Conservation (phyloP, 1,140 invertebrate species). For the Bombyx mandarina region DNA sequence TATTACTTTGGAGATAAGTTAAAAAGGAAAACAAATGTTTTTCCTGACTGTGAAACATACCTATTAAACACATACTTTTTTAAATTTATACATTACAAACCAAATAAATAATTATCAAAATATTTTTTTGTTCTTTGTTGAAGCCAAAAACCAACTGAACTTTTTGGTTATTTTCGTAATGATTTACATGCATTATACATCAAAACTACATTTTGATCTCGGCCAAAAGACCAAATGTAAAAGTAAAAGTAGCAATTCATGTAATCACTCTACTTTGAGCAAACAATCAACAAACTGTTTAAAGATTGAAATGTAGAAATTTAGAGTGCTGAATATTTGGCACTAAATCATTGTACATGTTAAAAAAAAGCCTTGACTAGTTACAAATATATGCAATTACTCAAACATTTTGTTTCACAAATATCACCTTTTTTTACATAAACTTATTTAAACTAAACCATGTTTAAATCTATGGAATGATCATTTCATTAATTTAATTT, state of each 20-base stretch:
- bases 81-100: no score
- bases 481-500: slow-evolving; percentile 13
- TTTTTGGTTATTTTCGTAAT: no score
- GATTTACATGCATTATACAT: no score
- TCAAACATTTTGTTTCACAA: slow-evolving; percentile 10
- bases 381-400: slow-evolving; percentile 21
- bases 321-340: slow-evolving; percentile 47
- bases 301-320: neutral
- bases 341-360: slow-evolving; percentile 30
- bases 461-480: slow-evolving; percentile 28
- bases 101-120: no score
- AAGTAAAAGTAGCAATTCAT: slow-evolving; percentile 14
- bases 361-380: slow-evolving; percentile 42
- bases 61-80: no score
- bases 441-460: slow-evolving; percentile 30
- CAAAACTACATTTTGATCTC: no score
- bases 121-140: no score
- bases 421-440: slow-evolving; percentile 20
- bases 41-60: no score
- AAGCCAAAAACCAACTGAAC: no score
- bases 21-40: no score
- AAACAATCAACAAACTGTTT: slow-evolving; percentile 18
- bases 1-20: no score
- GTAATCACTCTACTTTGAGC: slow-evolving; percentile 18
- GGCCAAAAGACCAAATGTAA: no score